Evolutionary conservation across 2,888 invertebrate species (phyloP).

Genomic region (Spatulosminthurus flaviceps): DNA sequence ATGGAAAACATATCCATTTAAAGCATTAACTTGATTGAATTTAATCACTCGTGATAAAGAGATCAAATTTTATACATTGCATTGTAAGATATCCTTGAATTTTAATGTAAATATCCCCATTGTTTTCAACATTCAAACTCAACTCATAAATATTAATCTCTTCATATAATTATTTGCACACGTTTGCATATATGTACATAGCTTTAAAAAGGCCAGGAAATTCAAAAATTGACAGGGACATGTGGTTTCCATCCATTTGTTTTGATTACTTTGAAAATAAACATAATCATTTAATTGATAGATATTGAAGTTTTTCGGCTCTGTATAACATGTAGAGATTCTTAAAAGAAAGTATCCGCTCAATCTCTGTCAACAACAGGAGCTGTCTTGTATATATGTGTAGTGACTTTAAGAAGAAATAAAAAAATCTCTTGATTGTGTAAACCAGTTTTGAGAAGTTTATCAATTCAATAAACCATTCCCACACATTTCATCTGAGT

Average conservation of each 20-base stretch:
- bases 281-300: constrained; percentile 8
- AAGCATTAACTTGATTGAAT: no score
- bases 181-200: no score
- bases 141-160: not conserved
- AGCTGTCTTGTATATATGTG: no score
- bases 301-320: not conserved
- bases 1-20: no score
- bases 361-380: not conserved
- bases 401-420: no score
- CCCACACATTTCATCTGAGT: constrained; percentile 4
- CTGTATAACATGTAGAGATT: not conserved
- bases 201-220: not conserved
- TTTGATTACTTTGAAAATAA: not conserved
- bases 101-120: not conserved
- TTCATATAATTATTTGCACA: no score
- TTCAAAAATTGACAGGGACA: not conserved
- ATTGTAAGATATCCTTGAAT: not conserved
- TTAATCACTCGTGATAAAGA: not conserved
- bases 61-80: not conserved
- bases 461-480: constrained; percentile 14
- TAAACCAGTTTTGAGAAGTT: not conserved
- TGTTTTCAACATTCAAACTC: no score
- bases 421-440: no score
- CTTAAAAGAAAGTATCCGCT: not conserved
- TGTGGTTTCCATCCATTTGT: constrained; percentile 2